Evolutionary conservation across 2,113 vertebrate genomes (phyloP), one percentile per base, ranked within the genome.

Genomic region (Neodontobutis hainanensis): DNA sequence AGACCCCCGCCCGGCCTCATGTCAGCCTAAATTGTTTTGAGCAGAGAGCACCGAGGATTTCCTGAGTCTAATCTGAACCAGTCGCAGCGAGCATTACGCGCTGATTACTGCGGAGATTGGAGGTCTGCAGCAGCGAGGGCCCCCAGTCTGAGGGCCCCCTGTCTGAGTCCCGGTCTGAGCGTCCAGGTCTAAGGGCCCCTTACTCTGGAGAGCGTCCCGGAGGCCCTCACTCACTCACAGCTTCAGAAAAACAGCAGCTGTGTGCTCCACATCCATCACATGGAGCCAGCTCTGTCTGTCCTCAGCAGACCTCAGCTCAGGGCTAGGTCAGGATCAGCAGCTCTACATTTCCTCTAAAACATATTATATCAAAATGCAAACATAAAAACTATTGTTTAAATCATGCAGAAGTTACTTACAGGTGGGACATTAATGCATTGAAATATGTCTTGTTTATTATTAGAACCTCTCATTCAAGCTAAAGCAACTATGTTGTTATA

Each of bases 61-160:
- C 93, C 93, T 93, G 92, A 88, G 82, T 82, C 87, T 94, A 94
- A 94, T 94, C 90, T 90, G 90, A 94, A 93, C 91, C 92, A 94
- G 91, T 93, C 88, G 88, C 89, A 87, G 90, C 77, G 76, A 84
- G 92, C 87, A 85, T 90, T 90, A 85, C 85, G 84, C 83, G 74
- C 83, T 91, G 90, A 91, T 92, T 55, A 38, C 52, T 92, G 90
- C 90, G 78, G 84, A 87, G 89, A 91, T 87, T 90, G 90, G 85
- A 75, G 82, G 61, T 52, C 84, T 86, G 72, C 80, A 76, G 73
- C 72, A 77, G 73, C 59, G 61, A 52, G 78, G 74, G 80, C 78
- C 81, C 77, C 85, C 75, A 85, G 64, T 67, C 64, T 36, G 59
- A 84, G 74, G 74, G 51, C 85, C 85, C 80, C 19, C 19, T 27